Evolutionary conservation across 2,113 vertebrate genomes (phyloP).

Genomic region (Rhineura floridana): DNA sequence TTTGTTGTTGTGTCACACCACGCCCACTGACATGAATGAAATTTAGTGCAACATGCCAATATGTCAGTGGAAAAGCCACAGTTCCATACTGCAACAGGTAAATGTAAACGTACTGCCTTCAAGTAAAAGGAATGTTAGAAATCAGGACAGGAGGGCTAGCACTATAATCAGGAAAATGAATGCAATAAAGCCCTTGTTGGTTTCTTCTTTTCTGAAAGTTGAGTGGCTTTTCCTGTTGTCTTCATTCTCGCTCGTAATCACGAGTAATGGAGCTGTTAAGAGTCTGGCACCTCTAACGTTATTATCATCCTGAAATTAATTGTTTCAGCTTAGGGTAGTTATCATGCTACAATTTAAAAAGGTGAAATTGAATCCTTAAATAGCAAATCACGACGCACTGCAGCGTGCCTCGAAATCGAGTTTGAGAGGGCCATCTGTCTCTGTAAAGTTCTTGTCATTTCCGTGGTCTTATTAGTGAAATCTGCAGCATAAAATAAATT

Average conservation of each 20-base stretch:
- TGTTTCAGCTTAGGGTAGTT: slow-evolving; percentile 65
- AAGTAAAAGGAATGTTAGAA: too few species aligned
- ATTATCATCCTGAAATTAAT: slow-evolving; percentile 65
- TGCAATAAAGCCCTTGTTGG: fast-evolving
- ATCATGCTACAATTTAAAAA: slow-evolving; percentile 54
- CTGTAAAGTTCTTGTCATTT: slow-evolving; percentile 33
- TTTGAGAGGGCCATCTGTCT: slow-evolving; percentile 44
- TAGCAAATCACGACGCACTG: slow-evolving; percentile 51
- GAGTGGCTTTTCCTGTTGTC: slow-evolving; percentile 37
- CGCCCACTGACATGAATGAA: too few species aligned
- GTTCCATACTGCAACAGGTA: too few species aligned
- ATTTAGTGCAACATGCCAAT: too few species aligned
- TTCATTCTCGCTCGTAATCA: slow-evolving; percentile 62
- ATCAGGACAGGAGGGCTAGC: too few species aligned
- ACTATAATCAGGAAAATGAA: too few species aligned
- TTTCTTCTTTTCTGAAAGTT: slow-evolving; percentile 19
- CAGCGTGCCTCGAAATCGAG: slow-evolving; percentile 32
- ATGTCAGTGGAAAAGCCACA: too few species aligned
- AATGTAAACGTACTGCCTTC: too few species aligned
- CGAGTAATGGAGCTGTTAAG: slow-evolving; percentile 66
- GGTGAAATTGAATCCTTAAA: slow-evolving; percentile 44
- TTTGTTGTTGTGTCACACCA: too few species aligned
- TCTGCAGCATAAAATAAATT: slow-evolving; percentile 27
- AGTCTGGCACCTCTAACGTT: slow-evolving; percentile 63
- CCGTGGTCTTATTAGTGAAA: slow-evolving; percentile 40